A percentile compares a stretch with the other conserved stretches of the same genome.
Conservation (phyloP, 2,797 vertebrate genomes). For the Cephalopachus bancanus region DNA sequence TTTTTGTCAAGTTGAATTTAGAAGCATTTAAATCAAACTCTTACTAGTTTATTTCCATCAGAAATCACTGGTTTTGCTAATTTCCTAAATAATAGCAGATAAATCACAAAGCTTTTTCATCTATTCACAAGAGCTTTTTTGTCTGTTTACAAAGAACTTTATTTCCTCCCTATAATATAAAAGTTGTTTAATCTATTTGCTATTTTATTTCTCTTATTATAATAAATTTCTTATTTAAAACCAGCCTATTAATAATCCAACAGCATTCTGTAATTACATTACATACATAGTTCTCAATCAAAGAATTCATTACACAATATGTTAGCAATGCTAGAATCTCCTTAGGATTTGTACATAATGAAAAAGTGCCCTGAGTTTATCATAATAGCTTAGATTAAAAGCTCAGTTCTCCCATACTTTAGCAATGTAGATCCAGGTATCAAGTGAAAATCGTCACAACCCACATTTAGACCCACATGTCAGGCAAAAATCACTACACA, state of each 20-base stretch:
- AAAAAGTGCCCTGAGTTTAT: background rate
- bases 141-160: background rate
- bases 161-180: background rate
- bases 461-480: background rate
- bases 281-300: background rate
- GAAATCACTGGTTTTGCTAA: background rate
- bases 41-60: slow-evolving; percentile 1
- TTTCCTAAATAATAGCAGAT: slow-evolving; percentile 31
- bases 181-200: background rate
- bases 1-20: slow-evolving; percentile 33
- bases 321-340: background rate
- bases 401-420: background rate
- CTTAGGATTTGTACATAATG: background rate
- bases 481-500: background rate
- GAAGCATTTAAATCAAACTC: background rate
- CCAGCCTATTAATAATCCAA: background rate
- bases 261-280: background rate
- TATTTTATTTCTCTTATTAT: background rate
- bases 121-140: background rate
- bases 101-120: background rate
- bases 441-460: background rate
- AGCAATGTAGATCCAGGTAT: background rate
- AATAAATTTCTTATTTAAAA: background rate
- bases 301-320: slow-evolving; percentile 6
- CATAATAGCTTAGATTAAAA: background rate